Evolutionary conservation across 2,113 vertebrate genomes (phyloP).

Genomic region (Clarias magur): DNA sequence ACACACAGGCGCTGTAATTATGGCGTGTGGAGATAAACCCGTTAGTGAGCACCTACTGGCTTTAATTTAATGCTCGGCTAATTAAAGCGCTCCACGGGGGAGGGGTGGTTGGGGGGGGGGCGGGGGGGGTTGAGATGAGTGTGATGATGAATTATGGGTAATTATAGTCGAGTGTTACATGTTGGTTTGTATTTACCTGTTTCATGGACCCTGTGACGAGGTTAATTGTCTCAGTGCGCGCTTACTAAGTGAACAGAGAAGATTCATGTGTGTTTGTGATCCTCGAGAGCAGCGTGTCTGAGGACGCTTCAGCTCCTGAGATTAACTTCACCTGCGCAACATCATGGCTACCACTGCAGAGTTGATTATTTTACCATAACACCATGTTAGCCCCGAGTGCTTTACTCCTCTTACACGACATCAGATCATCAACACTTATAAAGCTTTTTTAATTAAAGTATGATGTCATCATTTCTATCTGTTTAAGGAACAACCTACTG

Average conservation of each 20-base stretch:
- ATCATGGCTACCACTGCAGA: too few species aligned
- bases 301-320: not conserved
- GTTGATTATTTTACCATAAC: not conserved
- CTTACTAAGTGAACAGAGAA: not conserved
- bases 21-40: conserved; percentile 1
- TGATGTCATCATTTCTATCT: not conserved
- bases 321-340: not conserved
- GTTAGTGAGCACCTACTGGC: conserved; percentile 37
- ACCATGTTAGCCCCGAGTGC: not conserved
- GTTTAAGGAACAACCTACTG: not conserved
- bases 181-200: conserved; percentile 30
- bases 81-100: conserved; percentile 11
- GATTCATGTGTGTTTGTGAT: not conserved
- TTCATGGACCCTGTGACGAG: conserved; percentile 27
- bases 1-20: conserved; percentile 24
- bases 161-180: conserved; percentile 21
- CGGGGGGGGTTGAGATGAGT: not conserved
- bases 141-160: conserved; percentile 29
- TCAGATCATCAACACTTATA: not conserved
- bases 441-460: not conserved
- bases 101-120: not conserved
- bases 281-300: not conserved
- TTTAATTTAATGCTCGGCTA: conserved; percentile 36
- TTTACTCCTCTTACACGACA: not conserved
- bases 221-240: conserved; percentile 22